Evolutionary conservation across 2,888 invertebrate genomes (phyloP).

Genomic region (Brachylomia viminalis): DNA sequence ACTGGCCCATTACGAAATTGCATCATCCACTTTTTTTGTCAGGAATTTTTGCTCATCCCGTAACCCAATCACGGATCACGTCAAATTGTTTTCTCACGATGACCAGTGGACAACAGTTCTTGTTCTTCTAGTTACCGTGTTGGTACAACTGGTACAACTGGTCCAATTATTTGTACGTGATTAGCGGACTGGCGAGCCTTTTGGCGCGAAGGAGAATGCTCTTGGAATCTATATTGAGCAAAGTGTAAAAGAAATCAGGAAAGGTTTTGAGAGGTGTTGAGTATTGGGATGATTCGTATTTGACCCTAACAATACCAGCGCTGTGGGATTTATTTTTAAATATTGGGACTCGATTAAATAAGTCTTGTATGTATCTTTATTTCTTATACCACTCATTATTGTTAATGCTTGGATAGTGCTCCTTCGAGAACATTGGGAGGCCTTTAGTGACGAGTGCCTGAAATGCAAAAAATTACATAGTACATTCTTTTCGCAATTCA

Average conservation of each 20-base stretch:
- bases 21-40: slow-evolving; percentile 22
- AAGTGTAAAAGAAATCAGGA: neutral
- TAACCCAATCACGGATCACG: slow-evolving; percentile 46
- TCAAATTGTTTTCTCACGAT: slow-evolving; percentile 56
- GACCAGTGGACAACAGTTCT: slow-evolving; percentile 32
- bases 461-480: neutral
- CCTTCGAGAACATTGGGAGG: neutral
- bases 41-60: slow-evolving; percentile 22
- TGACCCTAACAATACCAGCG: neutral
- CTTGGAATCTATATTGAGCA: slow-evolving; percentile 33
- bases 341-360: neutral
- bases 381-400: neutral
- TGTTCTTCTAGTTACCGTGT: slow-evolving; percentile 48
- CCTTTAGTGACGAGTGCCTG: neutral
- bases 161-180: slow-evolving; percentile 47
- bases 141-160: slow-evolving; percentile 56
- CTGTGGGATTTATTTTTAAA: neutral
- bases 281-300: neutral
- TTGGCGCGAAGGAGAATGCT: slow-evolving; percentile 52
- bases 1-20: slow-evolving; percentile 24
- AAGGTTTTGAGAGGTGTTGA: neutral
- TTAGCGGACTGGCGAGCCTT: slow-evolving; percentile 36
- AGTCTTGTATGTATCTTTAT: neutral
- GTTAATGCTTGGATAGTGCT: too few relatives aligned
- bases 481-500: neutral